phyloP scores from a whole-genome alignment of 2,888 invertebrate genomes.

The Parapristionchus giblindavisi region DNA sequence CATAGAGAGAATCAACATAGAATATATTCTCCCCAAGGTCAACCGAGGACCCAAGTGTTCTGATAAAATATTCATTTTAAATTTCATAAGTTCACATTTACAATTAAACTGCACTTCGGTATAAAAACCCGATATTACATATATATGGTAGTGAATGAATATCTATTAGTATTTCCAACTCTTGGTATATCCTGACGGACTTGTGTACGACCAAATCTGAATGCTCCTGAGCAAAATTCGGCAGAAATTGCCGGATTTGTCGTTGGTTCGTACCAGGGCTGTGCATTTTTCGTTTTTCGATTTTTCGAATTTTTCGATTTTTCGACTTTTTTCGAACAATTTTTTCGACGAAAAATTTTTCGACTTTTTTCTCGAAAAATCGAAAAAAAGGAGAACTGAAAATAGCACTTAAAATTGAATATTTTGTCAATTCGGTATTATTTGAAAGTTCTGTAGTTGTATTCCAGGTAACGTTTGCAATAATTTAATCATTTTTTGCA shows the following conservation, averaged over 20 bases:
- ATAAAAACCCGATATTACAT: neutral
- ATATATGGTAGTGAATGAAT: neutral
- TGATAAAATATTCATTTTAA: neutral
- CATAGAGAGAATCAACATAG: conserved; percentile 40
- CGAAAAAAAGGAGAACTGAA: too few species aligned
- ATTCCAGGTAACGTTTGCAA: too few species aligned
- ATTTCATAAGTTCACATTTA: neutral
- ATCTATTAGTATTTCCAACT: conserved; percentile 14
- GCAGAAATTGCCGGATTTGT: conserved; percentile 83
- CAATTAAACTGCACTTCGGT: neutral
- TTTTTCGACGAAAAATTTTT: too few species aligned
- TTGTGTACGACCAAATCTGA: conserved; percentile 77
- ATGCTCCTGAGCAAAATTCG: conserved; percentile 82
- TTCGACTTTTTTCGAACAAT: too few species aligned
- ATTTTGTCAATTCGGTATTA: too few species aligned
- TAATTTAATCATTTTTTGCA: too few species aligned
- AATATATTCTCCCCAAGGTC: conserved; percentile 43
- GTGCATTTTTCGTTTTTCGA: too few species aligned
- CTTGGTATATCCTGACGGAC: conserved; percentile 80
- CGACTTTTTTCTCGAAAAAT: too few species aligned
- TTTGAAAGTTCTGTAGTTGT: too few species aligned
- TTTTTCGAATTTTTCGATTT: too few species aligned
- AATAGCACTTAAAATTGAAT: too few species aligned
- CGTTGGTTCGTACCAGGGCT: neutral
- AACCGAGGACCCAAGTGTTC: conserved; percentile 28